Percentiles rank a stretch among this genome's conserved stretches.
These are phyloP conservation scores for Aphodius granarius DNA, from an alignment of 2,888 invertebrate species.

Conservation along the genomic window DNA sequence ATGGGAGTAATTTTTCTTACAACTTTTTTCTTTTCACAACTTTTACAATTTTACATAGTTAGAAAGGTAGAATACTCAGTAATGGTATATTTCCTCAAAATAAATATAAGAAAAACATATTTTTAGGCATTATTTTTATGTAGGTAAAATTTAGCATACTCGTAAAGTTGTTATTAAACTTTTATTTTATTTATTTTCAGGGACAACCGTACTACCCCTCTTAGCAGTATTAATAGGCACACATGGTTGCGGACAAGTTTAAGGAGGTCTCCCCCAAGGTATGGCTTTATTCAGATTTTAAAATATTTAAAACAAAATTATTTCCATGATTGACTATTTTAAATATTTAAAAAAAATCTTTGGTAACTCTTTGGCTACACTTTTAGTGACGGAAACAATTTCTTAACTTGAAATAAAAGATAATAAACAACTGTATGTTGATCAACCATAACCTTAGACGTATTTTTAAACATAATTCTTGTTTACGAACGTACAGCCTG, in stretches of 20 bases:
- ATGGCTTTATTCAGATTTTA: conserved; percentile 40
- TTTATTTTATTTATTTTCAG: conserved; percentile 38
- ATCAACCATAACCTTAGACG: background rate
- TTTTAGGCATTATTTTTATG: too few species aligned
- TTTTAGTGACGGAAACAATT: too few species aligned
- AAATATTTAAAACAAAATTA: background rate
- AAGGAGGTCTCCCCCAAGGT: conserved; percentile 80
- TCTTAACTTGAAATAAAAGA: too few species aligned
- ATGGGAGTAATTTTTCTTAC: too few species aligned
- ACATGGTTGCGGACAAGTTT: conserved; percentile 85
- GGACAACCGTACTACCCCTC: conserved; percentile 58
- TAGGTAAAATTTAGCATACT: background rate
- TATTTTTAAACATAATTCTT: background rate
- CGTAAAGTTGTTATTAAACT: background rate
- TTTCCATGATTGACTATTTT: too few species aligned
- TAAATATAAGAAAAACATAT: too few species aligned
- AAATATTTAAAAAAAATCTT: too few species aligned
- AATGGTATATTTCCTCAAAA: too few species aligned
- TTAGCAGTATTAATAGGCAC: conserved; percentile 67
- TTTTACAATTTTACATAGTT: background rate
- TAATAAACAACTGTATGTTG: too few species aligned
- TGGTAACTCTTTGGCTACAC: too few species aligned
- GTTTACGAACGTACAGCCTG: background rate
- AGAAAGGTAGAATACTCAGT: too few species aligned
- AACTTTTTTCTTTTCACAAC: background rate